Evolutionary conservation across 1,140 invertebrate genomes (phyloP).

Genomic region (Drosophila subobscura): DNA sequence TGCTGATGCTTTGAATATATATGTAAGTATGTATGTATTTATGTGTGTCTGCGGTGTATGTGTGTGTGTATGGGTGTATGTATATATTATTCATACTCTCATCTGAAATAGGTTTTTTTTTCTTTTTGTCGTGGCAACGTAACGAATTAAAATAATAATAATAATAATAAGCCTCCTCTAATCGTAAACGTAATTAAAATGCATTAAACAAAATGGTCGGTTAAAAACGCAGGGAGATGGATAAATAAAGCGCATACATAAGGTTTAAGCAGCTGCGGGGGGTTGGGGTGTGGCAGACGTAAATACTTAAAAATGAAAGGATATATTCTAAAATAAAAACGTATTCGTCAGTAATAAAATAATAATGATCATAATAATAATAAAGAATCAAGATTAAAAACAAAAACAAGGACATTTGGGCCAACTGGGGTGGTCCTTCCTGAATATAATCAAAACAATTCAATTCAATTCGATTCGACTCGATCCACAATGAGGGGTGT

Average conservation of each 20-base stretch:
- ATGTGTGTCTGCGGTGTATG: slow-evolving; percentile 41
- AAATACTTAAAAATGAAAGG: slow-evolving; percentile 36
- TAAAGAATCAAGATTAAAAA: slow-evolving; percentile 44
- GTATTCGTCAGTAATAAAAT: slow-evolving; percentile 46
- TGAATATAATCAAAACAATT: slow-evolving; percentile 40
- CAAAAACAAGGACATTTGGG: slow-evolving; percentile 50
- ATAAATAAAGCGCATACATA: slow-evolving; percentile 17
- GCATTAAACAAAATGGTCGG: slow-evolving; percentile 45
- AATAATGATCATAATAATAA: slow-evolving; percentile 32
- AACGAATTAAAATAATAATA: slow-evolving; percentile 54
- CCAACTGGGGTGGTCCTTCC: slow-evolving; percentile 44
- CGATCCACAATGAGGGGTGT: slow-evolving; percentile 11
- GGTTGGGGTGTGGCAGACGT: slow-evolving; percentile 7
- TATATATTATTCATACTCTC: slow-evolving; percentile 30
- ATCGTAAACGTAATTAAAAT: slow-evolving; percentile 50
- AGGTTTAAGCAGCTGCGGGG: slow-evolving; percentile 9
- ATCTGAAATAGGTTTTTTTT: slow-evolving; percentile 26
- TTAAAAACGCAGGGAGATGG: slow-evolving; percentile 15
- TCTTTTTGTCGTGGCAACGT: slow-evolving; percentile 49
- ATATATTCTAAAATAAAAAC: slow-evolving; percentile 43
- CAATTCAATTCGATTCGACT: slow-evolving; percentile 26
- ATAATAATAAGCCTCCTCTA: slow-evolving; percentile 64
- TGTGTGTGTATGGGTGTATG: slow-evolving; percentile 30
- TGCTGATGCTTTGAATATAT: slow-evolving; percentile 67
- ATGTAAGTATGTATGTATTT: slow-evolving; percentile 49